These are phyloP conservation scores for Amorpha juglandis DNA, from an alignment of 2,888 invertebrate species.

Conservation along the genomic window DNA sequence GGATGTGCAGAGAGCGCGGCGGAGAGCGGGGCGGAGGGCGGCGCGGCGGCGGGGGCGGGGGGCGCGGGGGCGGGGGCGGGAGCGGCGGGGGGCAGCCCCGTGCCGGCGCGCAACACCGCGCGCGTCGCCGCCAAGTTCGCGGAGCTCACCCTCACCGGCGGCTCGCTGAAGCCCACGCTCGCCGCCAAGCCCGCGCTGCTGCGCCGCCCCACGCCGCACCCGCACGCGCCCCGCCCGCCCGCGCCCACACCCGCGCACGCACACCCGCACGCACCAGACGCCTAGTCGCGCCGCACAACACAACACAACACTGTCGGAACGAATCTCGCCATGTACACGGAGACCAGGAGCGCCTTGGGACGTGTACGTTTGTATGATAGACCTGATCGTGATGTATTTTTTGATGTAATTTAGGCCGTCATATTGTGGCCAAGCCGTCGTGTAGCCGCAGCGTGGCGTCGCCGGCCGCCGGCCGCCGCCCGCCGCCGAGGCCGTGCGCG, in stretches of 20 bases:
- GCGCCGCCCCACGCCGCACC: constrained; percentile 73
- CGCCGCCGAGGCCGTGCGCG: background rate
- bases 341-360: background rate
- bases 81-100: constrained; percentile 64
- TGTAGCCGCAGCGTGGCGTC: background rate
- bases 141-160: constrained; percentile 86
- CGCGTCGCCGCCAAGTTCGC: constrained; percentile 87
- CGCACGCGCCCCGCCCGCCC: constrained; percentile 45
- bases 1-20: constrained; percentile 32
- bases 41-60: constrained; percentile 29
- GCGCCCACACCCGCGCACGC: constrained; percentile 37
- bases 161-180: constrained; percentile 88
- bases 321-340: constrained; percentile 21
- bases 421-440: constrained; percentile 26
- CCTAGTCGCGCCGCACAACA: too few relatives aligned
- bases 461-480: too few relatives aligned
- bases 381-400: constrained; percentile 43
- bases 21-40: constrained; percentile 31
- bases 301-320: too few relatives aligned
- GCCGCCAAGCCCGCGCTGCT: constrained; percentile 93
- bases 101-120: constrained; percentile 85
- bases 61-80: constrained; percentile 32
- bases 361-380: constrained; percentile 26
- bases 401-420: constrained; percentile 42
- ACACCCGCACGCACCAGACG: constrained; percentile 29